Evolutionary conservation across 2,888 invertebrate species (phyloP), one percentile per base, ranked within the genome.

Genomic region (Drosophila fulvimacula): DNA sequence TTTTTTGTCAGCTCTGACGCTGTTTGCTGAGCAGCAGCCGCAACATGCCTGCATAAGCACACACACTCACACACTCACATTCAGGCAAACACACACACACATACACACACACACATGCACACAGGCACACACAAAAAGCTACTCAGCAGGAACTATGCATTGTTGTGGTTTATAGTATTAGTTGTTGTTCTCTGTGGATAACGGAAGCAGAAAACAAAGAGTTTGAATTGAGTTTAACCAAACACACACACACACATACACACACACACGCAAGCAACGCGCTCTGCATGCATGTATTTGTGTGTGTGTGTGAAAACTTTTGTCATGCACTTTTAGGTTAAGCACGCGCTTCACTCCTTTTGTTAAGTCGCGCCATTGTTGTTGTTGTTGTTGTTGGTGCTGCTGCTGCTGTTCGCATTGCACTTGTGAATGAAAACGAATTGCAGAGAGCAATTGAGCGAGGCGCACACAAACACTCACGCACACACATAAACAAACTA

Each of bases 61-160:
- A 34, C 30, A 61, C 55, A 36, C 66, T 1, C 21, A 15, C 21
- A 7, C 46, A 3, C 21, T 9, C 34, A 3, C 48, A 38, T 64
- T 10, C 21, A 36, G n/a, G 10, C 27, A 27, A 19, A 4, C 46
- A 63, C 52, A 38, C 64, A 5, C 21, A 10, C 51, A 13, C 46
- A 27, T 27, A 11, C 13, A 61, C 67, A 49, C 66, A 57, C 58
- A 64, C 52, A 39, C 38, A 49, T 36, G 19, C 59, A 52, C 60
- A 52, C 61, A 72, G 48, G 48, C 48, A 34, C 42, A 60, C 48
- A 79, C 66, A 60, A 66, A 77, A 75, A 75, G 82, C 83, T 83
- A 82, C 80, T 82, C 85, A 81, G 83, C 81, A 83, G 83, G 85
- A 83, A 83, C 83, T 85, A 83, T 83, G 65, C 85, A 85, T 83